Evolutionary conservation across 2,113 vertebrate genomes (phyloP).

Genomic region (Callocephalon fimbriatum): DNA sequence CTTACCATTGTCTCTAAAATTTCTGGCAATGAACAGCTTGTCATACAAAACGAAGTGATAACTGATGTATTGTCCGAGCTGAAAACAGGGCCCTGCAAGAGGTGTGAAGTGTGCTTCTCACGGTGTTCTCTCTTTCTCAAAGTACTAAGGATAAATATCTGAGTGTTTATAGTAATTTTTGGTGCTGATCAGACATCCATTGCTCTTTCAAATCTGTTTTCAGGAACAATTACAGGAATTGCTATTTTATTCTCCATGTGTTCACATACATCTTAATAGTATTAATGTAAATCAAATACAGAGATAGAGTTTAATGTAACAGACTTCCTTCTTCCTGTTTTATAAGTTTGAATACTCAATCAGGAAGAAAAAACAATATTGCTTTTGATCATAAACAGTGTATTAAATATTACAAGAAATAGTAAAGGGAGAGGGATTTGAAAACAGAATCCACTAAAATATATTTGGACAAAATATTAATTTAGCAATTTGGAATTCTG

Average conservation of each 20-base stretch:
- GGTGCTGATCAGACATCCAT: background rate
- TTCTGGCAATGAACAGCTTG: background rate
- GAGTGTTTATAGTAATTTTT: background rate
- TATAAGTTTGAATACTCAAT: background rate
- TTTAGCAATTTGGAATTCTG: background rate
- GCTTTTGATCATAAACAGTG: background rate
- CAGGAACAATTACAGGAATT: background rate
- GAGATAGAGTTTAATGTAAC: background rate
- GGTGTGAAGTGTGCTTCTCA: background rate
- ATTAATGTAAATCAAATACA: background rate
- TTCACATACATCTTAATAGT: background rate
- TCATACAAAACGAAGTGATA: background rate
- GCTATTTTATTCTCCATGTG: background rate
- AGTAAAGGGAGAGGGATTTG: background rate
- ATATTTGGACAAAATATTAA: background rate
- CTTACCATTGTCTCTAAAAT: background rate
- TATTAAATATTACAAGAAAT: background rate
- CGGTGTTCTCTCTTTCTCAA: background rate
- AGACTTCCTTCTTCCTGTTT: background rate
- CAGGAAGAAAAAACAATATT: background rate
- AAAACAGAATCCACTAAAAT: background rate
- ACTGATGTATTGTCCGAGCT: background rate
- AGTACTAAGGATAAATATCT: background rate
- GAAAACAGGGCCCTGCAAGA: background rate
- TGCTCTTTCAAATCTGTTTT: background rate